Conservation (phyloP, 2,888 invertebrate genomes). For the Synergus umbraculus region DNA sequence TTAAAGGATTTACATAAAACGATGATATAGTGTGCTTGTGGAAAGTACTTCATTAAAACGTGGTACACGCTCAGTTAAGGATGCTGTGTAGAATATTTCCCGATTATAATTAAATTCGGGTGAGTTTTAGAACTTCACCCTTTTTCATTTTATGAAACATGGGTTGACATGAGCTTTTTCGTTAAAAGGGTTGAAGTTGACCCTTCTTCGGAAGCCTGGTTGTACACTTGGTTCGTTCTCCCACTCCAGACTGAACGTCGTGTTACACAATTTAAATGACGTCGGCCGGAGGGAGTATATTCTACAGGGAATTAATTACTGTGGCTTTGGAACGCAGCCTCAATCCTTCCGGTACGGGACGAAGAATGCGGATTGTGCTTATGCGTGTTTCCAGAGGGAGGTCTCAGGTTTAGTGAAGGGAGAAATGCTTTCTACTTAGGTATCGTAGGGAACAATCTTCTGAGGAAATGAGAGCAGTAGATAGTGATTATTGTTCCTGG, state of each 20-base stretch:
- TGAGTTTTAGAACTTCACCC: background rate
- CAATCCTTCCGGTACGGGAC: constrained; percentile 39
- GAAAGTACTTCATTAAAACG: background rate
- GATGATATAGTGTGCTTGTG: too few relatives aligned
- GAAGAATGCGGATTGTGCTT: constrained; percentile 8
- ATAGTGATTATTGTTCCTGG: constrained; percentile 17
- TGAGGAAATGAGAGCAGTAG: constrained; percentile 27
- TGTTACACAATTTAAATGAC: constrained; percentile 48
- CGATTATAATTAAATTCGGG: background rate
- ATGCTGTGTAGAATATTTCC: background rate
- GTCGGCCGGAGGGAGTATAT: constrained; percentile 43
- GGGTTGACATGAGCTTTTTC: constrained; percentile 52
- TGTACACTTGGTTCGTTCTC: constrained; percentile 42
- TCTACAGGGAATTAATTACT: constrained; percentile 46
- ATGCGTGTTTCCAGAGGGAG: constrained; percentile 28
- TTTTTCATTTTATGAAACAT: constrained; percentile 43
- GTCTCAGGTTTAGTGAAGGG: background rate
- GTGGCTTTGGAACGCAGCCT: constrained; percentile 31
- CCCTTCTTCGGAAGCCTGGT: constrained; percentile 44
- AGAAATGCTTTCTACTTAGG: constrained; percentile 26
- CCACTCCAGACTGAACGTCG: constrained; percentile 11
- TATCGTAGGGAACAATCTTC: constrained; percentile 35
- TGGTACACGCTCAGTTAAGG: background rate
- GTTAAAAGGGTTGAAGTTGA: constrained; percentile 48
- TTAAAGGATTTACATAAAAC: too few relatives aligned